phyloP scores from a whole-genome alignment of 2,888 invertebrate species.

The Sicus ferrugineus region DNA sequence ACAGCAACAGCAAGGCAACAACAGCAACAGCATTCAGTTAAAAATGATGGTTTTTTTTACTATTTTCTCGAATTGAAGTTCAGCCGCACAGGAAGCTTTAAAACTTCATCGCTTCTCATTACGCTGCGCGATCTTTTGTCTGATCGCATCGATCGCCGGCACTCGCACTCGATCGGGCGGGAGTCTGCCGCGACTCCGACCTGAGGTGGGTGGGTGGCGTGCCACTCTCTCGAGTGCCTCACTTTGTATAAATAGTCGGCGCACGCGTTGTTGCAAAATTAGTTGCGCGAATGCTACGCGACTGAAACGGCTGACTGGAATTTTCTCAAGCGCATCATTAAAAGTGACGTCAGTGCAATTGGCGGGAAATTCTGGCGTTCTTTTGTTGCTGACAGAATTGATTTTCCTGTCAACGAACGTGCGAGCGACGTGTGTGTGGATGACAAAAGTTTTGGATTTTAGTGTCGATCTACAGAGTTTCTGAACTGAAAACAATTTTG shows the following conservation, averaged over 20 bases:
- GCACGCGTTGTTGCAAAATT: slow-evolving; percentile 48
- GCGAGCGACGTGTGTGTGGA: no score
- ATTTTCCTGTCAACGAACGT: no score
- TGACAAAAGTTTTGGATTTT: no score
- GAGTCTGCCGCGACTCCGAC: slow-evolving; percentile 1
- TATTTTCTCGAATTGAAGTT: background rate
- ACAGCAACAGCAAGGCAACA: slow-evolving; percentile 20
- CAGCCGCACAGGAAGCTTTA: slow-evolving; percentile 33
- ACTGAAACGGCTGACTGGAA: no score
- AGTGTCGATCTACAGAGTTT: background rate
- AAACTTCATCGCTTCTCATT: slow-evolving; percentile 25
- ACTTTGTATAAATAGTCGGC: slow-evolving; percentile 42
- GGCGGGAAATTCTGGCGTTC: background rate
- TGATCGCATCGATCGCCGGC: slow-evolving; percentile 10
- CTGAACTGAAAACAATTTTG: no score
- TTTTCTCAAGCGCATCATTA: background rate
- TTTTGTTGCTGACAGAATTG: no score
- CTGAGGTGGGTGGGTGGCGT: slow-evolving; percentile 19
- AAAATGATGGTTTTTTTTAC: background rate
- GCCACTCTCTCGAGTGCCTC: background rate
- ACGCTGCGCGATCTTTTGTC: slow-evolving; percentile 12
- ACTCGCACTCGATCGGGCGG: background rate
- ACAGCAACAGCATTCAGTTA: background rate
- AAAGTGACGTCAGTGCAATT: background rate
- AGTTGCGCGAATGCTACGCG: slow-evolving; percentile 48